Base-by-base conservation (phyloP, 2,797 vertebrate genomes). In the Bothrops alternatus region DNA sequence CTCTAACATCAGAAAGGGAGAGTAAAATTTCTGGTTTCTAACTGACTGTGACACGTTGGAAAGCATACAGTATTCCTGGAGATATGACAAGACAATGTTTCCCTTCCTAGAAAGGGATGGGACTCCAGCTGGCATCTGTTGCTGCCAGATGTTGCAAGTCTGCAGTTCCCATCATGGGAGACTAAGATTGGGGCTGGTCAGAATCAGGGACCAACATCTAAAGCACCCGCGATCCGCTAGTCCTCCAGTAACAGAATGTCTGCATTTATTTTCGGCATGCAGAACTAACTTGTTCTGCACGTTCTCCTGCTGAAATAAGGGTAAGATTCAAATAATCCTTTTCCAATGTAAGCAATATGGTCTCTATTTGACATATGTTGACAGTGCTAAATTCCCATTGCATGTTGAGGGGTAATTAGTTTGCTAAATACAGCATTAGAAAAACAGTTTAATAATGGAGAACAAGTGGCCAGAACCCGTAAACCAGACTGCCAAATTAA, bases 281-380 rank as follows among this genome's bases (percentile, higher is more conserved):
- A 91, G 56, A 2, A 91, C 88, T 90, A 89, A 73, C 12, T n/a
- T 78, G 18, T 56, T 88, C 3, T 65, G n/a, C 37, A 4, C 89
- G 60, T 47, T 53, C 87, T 57, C 91, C 89, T 93, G 92, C 88
- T 92, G 92, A 93, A 96, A 91, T 89, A 94, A 90, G 58, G 88
- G 86, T 89, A 20, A 85, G 37, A 55, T 94, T 95, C 61, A 8
- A 58, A 90, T 55, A 3, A 91, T 8, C 10, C 28, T 57, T 11
- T 86, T 69, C 92, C 93, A 95, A 94, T 93, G 78, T 92, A 93
- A 96, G 94, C 95, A 95, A 53, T 88, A 93, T 92, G 90, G 95
- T 87, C 93, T 32, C 25, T 91, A 57, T 94, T 28, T 37, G 65
- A 92, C 93, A 85, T 14, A 93, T 96, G 89, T 89, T 93, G 65